Conservation (phyloP, 2,113 vertebrate genomes). For the Tetrax tetrax region DNA sequence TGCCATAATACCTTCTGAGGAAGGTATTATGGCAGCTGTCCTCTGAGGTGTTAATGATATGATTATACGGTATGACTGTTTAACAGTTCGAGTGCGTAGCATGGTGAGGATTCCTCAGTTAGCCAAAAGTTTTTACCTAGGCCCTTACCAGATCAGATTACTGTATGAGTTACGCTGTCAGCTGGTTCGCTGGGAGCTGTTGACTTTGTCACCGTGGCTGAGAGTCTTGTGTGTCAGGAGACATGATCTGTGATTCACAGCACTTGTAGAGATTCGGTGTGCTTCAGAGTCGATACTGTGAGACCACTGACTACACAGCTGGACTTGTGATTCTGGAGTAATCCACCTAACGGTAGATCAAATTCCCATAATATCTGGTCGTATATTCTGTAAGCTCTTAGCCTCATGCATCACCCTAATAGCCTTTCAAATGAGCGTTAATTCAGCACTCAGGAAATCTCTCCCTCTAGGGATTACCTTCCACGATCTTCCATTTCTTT, state of each 20-base stretch:
- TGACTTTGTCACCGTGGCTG: neutral
- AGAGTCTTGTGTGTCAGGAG: neutral
- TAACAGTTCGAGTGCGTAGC: neutral
- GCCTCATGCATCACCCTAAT: neutral
- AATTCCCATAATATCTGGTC: neutral
- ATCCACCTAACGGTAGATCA: neutral
- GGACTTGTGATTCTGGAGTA: neutral
- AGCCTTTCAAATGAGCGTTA: neutral
- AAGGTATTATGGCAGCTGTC: neutral
- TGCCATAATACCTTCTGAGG: too few species aligned
- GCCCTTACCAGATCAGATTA: neutral
- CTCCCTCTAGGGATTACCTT: neutral
- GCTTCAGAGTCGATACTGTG: neutral
- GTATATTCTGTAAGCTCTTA: neutral
- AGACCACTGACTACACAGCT: neutral
- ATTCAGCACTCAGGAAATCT: neutral
- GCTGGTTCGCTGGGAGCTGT: neutral
- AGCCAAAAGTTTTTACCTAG: neutral
- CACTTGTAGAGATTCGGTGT: neutral
- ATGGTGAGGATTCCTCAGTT: neutral
- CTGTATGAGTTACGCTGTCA: neutral
- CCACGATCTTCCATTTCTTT: neutral
- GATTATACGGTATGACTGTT: rapidly evolving
- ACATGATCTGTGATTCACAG: neutral
- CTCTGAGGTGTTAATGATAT: neutral